These are phyloP conservation scores for Cerceris ruficornis DNA, from an alignment of 2,888 invertebrate genomes.

Conservation along the genomic window DNA sequence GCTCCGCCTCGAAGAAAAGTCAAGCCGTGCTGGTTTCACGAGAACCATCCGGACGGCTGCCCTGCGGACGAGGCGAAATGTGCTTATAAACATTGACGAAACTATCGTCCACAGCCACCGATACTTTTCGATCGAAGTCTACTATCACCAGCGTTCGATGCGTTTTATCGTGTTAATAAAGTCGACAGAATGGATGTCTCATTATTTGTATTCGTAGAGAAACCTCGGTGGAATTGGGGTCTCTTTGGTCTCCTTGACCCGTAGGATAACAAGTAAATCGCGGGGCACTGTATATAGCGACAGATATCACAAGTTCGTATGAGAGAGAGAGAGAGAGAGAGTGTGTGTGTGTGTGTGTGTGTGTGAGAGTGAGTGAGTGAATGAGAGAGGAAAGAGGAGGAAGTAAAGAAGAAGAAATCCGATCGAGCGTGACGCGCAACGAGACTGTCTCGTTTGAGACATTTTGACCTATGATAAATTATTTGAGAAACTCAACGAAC, in stretches of 20 bases:
- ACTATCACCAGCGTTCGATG: no score
- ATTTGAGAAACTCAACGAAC: conserved; percentile 72
- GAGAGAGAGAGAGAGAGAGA: conserved; percentile 3
- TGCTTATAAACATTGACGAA: conserved; percentile 86
- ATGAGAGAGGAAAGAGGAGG: no score
- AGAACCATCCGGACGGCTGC: conserved; percentile 94
- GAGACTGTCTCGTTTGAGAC: background rate
- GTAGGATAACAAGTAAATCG: no score
- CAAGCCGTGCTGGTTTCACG: conserved; percentile 92
- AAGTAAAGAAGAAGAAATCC: no score
- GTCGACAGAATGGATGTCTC: background rate
- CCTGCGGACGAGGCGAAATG: conserved; percentile 86
- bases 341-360: no score
- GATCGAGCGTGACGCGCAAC: no score
- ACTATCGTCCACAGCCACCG: background rate
- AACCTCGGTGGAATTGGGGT: no score
- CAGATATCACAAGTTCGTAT: conserved; percentile 1
- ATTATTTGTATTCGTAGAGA: background rate
- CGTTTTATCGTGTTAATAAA: background rate
- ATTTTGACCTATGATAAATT: conserved; percentile 11
- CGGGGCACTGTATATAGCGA: no score
- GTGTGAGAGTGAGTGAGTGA: no score
- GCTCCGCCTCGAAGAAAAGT: conserved; percentile 80
- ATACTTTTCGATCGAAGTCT: background rate
- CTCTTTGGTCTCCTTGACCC: no score